These are phyloP conservation scores for Neogobius melanostomus DNA, from an alignment of 2,113 vertebrate genomes.

Conservation along the genomic window DNA sequence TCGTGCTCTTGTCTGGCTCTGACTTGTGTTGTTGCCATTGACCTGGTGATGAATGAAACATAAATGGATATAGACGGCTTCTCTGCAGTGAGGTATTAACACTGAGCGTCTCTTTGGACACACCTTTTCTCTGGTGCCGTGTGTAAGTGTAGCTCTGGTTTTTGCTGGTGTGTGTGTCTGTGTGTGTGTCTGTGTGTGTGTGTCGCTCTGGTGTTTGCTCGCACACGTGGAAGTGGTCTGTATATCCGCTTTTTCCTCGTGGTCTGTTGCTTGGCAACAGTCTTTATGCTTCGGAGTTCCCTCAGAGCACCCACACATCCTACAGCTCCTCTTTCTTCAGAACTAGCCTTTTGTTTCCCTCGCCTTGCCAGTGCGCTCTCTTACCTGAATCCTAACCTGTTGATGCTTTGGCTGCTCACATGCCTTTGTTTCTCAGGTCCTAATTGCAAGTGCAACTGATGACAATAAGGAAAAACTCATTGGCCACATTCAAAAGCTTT, in stretches of 20 bases:
- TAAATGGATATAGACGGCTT: slow-evolving; percentile 16
- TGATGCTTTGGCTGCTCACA: slow-evolving; percentile 20
- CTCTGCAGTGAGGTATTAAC: slow-evolving; percentile 25
- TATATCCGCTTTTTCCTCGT: slow-evolving; percentile 39
- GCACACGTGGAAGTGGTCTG: slow-evolving; percentile 64
- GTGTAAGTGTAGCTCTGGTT: slow-evolving; percentile 19
- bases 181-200: background rate
- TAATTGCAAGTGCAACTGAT: background rate
- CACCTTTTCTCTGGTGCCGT: slow-evolving; percentile 29
- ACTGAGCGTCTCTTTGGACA: slow-evolving; percentile 34
- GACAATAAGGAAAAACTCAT: background rate
- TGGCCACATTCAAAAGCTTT: slow-evolving; percentile 1
- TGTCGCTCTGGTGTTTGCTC: slow-evolving; percentile 42
- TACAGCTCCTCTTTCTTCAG: slow-evolving; percentile 50
- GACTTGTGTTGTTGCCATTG: slow-evolving; percentile 2
- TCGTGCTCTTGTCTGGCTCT: background rate
- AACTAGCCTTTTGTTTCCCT: slow-evolving; percentile 49
- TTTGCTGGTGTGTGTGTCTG: slow-evolving; percentile 23
- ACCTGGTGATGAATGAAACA: slow-evolving; percentile 26
- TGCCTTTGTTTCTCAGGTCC: background rate
- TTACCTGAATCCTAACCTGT: slow-evolving; percentile 51
- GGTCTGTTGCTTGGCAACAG: slow-evolving; percentile 79
- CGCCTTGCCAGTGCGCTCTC: slow-evolving; percentile 12
- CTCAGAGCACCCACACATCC: slow-evolving; percentile 52
- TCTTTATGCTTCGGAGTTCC: slow-evolving; percentile 71